Conservation (phyloP, 2,113 vertebrate genomes). For the Ctenomys sociabilis region DNA sequence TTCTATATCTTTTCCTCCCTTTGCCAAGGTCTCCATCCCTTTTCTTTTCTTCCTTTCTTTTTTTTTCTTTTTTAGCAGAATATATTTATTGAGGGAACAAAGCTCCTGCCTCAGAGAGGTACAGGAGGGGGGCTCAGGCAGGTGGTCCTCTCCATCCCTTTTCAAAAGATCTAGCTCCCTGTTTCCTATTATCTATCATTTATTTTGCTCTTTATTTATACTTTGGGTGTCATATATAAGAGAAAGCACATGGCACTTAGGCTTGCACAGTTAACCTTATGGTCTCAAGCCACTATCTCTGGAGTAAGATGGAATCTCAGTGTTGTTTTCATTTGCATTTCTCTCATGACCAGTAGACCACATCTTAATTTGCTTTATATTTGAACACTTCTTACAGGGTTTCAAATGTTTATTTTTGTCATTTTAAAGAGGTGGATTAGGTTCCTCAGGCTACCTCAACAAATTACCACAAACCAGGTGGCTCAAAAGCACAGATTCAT, state of each 20-base stretch:
- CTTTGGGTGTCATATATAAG: neutral
- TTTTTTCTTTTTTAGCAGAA: too few species aligned
- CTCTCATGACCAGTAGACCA: neutral
- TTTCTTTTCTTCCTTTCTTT: too few species aligned
- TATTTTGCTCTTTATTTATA: neutral
- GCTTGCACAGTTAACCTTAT: neutral
- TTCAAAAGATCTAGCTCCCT: neutral
- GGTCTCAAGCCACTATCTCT: neutral
- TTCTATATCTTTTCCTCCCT: neutral
- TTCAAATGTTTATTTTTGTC: neutral
- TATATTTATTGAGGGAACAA: too few species aligned
- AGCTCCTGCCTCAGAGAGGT: too few species aligned
- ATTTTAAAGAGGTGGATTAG: neutral
- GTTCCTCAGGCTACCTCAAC: neutral
- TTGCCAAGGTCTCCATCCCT: neutral
- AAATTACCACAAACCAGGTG: neutral
- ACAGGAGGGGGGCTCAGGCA: too few species aligned
- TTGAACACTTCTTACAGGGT: neutral
- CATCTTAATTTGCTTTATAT: neutral
- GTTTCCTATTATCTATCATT: neutral
- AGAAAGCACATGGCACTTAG: neutral
- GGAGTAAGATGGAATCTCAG: neutral
- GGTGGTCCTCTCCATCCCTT: too few species aligned
- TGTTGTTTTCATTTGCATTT: neutral
- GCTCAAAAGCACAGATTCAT: neutral